Conservation (phyloP, 2,113 vertebrate species). For the Synodontis membranacea region DNA sequence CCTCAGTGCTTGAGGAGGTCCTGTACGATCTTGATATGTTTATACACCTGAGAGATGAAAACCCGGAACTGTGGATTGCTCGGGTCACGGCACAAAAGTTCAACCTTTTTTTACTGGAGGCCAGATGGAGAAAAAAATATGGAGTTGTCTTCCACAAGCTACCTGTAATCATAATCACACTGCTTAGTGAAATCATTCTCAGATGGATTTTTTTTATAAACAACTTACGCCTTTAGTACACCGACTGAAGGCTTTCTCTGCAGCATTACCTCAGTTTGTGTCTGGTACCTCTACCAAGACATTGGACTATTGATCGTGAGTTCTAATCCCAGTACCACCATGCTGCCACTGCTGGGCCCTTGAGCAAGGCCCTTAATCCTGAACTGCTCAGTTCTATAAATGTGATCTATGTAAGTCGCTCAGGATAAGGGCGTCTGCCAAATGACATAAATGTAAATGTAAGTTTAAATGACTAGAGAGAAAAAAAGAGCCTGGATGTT, state of each 20-base stretch:
- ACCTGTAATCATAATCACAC: neutral
- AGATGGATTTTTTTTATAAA: neutral
- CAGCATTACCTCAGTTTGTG: neutral
- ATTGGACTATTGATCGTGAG: too few species aligned
- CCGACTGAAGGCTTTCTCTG: neutral
- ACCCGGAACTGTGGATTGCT: neutral
- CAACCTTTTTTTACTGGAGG: too few species aligned
- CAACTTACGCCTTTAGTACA: neutral
- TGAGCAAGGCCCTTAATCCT: too few species aligned
- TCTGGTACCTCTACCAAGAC: too few species aligned
- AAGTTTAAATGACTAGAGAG: neutral
- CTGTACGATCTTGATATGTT: neutral
- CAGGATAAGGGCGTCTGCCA: too few species aligned
- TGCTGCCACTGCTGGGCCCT: too few species aligned
- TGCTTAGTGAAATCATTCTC: neutral
- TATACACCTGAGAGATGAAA: neutral
- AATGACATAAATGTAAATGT: too few species aligned
- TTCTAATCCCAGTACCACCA: too few species aligned
- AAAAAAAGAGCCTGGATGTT: neutral
- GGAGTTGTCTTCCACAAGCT: neutral
- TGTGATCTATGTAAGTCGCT: too few species aligned
- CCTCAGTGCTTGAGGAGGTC: slow-evolving; percentile 72
- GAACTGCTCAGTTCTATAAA: too few species aligned
- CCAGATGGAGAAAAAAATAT: slow-evolving; percentile 37
- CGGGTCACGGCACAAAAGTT: neutral